Percentiles rank a stretch among this genome's conserved stretches.
Evolutionary conservation across 2,113 vertebrate species (phyloP).

Genomic region (Cairina moschata): DNA sequence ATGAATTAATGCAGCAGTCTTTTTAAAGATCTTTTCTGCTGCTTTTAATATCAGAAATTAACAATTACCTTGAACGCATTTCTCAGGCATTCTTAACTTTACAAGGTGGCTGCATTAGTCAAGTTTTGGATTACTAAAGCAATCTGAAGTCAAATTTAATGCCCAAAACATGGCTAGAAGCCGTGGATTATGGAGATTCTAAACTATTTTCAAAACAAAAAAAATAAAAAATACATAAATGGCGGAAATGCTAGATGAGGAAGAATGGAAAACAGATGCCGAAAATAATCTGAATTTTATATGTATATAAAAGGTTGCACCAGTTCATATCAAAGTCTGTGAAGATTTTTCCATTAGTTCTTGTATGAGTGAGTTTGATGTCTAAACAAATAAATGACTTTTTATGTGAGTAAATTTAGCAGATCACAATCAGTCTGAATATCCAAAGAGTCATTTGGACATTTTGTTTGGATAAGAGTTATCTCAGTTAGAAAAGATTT

Average conservation of each 20-base stretch:
- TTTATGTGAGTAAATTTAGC: neutral
- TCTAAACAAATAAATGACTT: neutral
- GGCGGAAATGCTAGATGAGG: neutral
- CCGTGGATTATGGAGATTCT: neutral
- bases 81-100: neutral
- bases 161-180: neutral
- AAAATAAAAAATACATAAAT: neutral
- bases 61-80: neutral
- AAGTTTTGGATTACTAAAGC: slow-evolving; percentile 5
- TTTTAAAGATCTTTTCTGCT: neutral
- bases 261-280: neutral
- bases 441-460: neutral
- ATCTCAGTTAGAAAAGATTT: neutral
- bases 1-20: neutral
- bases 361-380: neutral
- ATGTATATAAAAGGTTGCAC: neutral
- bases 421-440: neutral
- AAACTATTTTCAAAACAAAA: neutral
- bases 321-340: neutral
- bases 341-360: neutral
- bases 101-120: neutral
- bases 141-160: neutral
- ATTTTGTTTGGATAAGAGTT: neutral
- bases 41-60: neutral
- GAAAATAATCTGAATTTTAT: neutral